Base-by-base conservation (phyloP, 2,888 invertebrate genomes). In the Bugulina stolonifera region DNA sequence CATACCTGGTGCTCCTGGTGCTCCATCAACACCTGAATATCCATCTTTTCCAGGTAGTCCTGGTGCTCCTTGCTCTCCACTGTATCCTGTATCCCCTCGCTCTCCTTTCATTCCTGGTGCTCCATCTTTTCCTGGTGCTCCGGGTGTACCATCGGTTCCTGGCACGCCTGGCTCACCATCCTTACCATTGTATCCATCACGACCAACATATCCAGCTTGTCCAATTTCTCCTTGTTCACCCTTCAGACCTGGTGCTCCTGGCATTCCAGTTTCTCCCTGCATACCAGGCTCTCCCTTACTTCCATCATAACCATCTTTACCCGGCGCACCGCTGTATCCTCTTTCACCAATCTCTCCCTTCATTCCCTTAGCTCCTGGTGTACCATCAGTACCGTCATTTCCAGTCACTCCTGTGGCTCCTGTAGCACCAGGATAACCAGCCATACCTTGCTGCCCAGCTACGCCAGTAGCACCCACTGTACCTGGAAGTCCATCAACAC, bases 251-350 rank as follows among this genome's bases (percentile, higher is more conserved):
- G 22, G 10, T 55, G 55, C 55, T 23, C 55, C 55, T 23, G 55
- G 55, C 5, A 23, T 23, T 5, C 55, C 55, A n/a, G 55, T 55
- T 25, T 18, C 55, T 55, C 55, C 55, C n/a, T 22, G 22, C 35
- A 3, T 29, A 22, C 69, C 69, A 54, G 35, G n/a, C 3, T 18
- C 52, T 71, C 71, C 71, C 10, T 34, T 43, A 14, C 3, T 43
- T 23, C 71, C 71, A 71, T 35, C 14, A 43, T 27, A n/a, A 14
- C 43, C 71, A 43, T 43, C 71, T 69, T 69, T 69, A 69, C 32
- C 34, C 22, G 35, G 35, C 3, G 35, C 69, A 14, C 34, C 32
- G 18, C 14, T 14, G 27, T 35, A 23, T 10, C 71, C 71, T 10
- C 2, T 14, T 27, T 52, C 71, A 27, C 71, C 55, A 55, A 25